Evolutionary conservation across 2,888 invertebrate species (phyloP), one percentile per base, ranked within the genome.

Genomic region (Leucophenga montana): DNA sequence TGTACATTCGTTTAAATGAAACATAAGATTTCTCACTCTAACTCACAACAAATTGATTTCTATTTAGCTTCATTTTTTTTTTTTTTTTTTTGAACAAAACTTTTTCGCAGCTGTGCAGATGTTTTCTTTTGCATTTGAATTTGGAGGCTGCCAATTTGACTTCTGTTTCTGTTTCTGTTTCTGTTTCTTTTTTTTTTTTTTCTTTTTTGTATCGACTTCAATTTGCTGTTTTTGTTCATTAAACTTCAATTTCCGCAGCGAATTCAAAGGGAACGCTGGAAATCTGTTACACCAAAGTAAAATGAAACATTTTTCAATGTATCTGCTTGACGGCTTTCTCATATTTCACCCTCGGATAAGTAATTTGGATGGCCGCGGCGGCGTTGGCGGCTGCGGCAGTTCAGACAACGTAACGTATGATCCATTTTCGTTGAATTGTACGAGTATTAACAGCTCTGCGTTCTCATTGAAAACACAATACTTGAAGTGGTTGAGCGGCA

Each of bases 41-140:
- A 20, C 78, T 79, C 77, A 73, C 75, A 77, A 74, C 71, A 78
- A 81, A 81, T 78, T 77, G 78, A 77, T 82, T 81, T 82, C 76
- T 81, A 82, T 81, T 83, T 82, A 77, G n/a, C n/a, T n/a, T n/a
- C n/a, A 80, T 78, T 82, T 76, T 65, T 16, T 62, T 20, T 44
- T 62, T 56, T 57, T 31, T 16, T 33, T 44, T 71, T 20, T 72
- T 53, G 66, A 46, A 14, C 1, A 39, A 53, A 39, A 39, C 3
- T 8, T 57, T 57, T 57, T 57, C 14, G 57, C 31, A 18, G 18
- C 14, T 57, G n/a, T 50, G 57, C 20, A 3, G 27, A 18, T 31
- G 27, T 18, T 14, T 57, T 57, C 27, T 50, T 39, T 16, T 65
- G 22, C 27, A 27, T 59, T 50, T 65, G 77, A 27, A 27, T 27